Evolutionary conservation across 1,140 invertebrate species (phyloP), one percentile per base, ranked within the genome.

Genomic region (Drosophila littoralis): DNA sequence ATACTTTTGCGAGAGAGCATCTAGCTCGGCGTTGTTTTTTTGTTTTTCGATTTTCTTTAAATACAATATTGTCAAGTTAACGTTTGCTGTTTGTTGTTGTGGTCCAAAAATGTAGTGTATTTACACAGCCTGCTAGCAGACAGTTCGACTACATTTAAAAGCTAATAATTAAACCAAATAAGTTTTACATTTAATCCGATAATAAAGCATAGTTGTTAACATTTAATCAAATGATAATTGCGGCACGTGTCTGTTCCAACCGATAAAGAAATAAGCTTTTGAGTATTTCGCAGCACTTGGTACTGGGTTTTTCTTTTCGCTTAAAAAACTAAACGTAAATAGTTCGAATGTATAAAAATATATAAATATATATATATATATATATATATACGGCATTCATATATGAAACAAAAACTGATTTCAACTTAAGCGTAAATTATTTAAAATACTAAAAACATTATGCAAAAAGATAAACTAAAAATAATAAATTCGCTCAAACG

Each of bases 401-500:
- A 35, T 35, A 7, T 48, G 43, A 43, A 55, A 45, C 50, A 69
- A 69, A 61, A 78, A 65, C 51, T 63, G 55, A 35, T 57, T n/a
- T 32, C 71, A 50, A 63, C 71, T 84, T 81, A 86, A 52, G 42
- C 9, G 60, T 38, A 54, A 75, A 79, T 68, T 40, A 68, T 75
- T 71, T 64, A 71, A 73, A 69, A 88, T 84, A 74, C 63, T 69
- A 75, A 81, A 75, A 86, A 75, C 46, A 71, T 35, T 81, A 65
- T 70, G 13, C 50, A 73, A 68, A 64, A 78, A 57, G 15, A 28
- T 28, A 63, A 69, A 73, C 74, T 48, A 57, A 63, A 54, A 86
- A 79, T 86, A 90, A 89, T 91, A 91, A 91, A 91, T 91, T 91
- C 83, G 75, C 67, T 91, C 57, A 48, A 84, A 81, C 83, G 88